Evolutionary conservation across 1,140 invertebrate genomes (phyloP), one percentile per base, ranked within the genome.

Genomic region (Caligus rogercresseyi): DNA sequence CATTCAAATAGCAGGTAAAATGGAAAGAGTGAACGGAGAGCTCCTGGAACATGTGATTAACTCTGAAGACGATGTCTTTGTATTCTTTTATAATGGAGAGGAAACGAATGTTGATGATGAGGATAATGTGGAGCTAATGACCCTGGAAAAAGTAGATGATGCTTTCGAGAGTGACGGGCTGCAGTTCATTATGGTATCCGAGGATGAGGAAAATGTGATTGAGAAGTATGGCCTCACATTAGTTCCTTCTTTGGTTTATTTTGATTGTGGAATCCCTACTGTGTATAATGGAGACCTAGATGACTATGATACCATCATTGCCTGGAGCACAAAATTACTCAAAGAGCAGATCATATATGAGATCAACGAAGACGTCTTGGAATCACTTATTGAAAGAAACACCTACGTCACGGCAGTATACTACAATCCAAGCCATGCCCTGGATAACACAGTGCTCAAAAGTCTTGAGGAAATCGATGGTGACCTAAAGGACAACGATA

Each of bases 381-480:
- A 60, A 16, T 60, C 57, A 3, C 24, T 60, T 25, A 16, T 26
- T 18, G 24, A 60, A 4, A 25, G 57, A 21, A 18, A 25, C 16
- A 25, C 21, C 7, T 60, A 25, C 51, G 57, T 31, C 15, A 31
- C 57, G n/a, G 25, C 26, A 2, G 15, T 60, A 3, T 60, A 60
- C 24, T 60, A 25, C 2, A 60, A 60, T 43, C 16, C 16, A 15
- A 43, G 43, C 15, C 26, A 21, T 2, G 2, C n/a, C 18, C n/a
- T 19, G 16, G 3, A 25, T 26, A 26, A 13, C 15, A 3, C 24
- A 14, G 26, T 93, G 62, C 75, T 94, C 0, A 81, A 81, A 68
- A 86, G 89, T 71, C 73, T 94, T 52, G 89, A 93, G 71, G 88
- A 89, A 67, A 89, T 93, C 66, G 90, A 94, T 69, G 89, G 92